Conservation (phyloP, 2,797 vertebrate species). For the Sebastes oblongus region DNA sequence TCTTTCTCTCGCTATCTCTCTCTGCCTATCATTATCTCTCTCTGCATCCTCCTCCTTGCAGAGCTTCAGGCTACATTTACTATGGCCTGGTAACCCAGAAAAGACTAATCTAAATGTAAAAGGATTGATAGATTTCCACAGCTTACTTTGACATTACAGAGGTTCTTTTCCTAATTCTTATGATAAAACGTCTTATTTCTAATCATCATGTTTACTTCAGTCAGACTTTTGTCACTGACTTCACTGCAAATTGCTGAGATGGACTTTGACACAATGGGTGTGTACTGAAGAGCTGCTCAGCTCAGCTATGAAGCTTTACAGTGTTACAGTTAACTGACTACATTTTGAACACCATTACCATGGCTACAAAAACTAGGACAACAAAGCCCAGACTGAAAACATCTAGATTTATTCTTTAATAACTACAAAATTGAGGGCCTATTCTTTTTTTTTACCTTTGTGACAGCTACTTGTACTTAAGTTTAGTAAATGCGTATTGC, state of each 20-base stretch:
- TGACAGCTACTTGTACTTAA: background rate
- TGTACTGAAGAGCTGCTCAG: background rate
- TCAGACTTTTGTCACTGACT: background rate
- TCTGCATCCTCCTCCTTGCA: background rate
- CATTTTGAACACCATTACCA: background rate
- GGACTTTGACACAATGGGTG: background rate
- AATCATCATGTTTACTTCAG: background rate
- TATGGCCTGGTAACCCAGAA: constrained; percentile 46
- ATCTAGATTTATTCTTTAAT: background rate
- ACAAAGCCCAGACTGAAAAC: constrained; percentile 9
- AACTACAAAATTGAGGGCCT: background rate
- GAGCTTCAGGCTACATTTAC: constrained; percentile 21
- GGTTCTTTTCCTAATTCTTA: background rate
- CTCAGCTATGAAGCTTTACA: background rate
- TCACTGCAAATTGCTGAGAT: background rate
- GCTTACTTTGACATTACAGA: background rate
- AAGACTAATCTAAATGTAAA: constrained; percentile 24
- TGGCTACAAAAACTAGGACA: background rate
- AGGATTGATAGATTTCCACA: constrained; percentile 5
- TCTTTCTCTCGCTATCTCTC: background rate
- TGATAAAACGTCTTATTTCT: background rate
- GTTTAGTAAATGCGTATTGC: background rate
- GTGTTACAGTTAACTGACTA: background rate
- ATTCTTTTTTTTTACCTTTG: background rate
- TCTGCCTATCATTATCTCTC: background rate